A percentile compares a stretch with the other conserved stretches of the same genome.
Conservation (phyloP, 2,888 invertebrate genomes). For the Platycheirus rosarum region DNA sequence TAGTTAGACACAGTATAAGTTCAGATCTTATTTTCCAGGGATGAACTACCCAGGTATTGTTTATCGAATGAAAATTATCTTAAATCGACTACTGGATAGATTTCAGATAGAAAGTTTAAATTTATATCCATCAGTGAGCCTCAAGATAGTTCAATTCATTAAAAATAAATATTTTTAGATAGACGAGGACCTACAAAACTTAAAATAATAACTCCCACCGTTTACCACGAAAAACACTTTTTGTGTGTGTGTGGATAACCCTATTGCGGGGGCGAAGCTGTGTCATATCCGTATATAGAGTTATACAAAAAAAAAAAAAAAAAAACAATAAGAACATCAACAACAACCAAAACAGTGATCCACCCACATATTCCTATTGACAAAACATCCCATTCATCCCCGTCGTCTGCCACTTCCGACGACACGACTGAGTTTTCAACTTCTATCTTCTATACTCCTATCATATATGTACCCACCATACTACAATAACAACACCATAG, state of each 20-base stretch:
- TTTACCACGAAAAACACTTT: neutral
- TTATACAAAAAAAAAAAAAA: too few species aligned
- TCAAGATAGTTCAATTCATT: too few species aligned
- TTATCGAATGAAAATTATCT: too few species aligned
- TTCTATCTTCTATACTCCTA: too few species aligned
- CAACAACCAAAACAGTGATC: conserved; percentile 57
- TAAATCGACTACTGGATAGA: too few species aligned
- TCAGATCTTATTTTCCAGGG: too few species aligned
- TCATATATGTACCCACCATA: too few species aligned
- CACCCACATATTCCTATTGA: conserved; percentile 62
- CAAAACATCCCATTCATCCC: conserved; percentile 36
- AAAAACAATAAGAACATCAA: conserved; percentile 29
- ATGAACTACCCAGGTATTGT: too few species aligned
- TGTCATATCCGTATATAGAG: conserved; percentile 58
- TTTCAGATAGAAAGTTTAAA: too few species aligned
- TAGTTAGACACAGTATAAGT: too few species aligned
- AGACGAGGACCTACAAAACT: neutral
- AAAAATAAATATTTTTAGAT: too few species aligned
- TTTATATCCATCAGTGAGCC: too few species aligned
- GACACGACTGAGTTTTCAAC: conserved; percentile 9
- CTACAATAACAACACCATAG: neutral
- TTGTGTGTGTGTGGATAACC: neutral
- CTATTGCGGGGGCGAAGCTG: conserved; percentile 34
- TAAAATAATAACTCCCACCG: neutral
- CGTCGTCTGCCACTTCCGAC: conserved; percentile 8